phyloP scores from a whole-genome alignment of 2,797 vertebrate species.

The Sciurus vulgaris region DNA sequence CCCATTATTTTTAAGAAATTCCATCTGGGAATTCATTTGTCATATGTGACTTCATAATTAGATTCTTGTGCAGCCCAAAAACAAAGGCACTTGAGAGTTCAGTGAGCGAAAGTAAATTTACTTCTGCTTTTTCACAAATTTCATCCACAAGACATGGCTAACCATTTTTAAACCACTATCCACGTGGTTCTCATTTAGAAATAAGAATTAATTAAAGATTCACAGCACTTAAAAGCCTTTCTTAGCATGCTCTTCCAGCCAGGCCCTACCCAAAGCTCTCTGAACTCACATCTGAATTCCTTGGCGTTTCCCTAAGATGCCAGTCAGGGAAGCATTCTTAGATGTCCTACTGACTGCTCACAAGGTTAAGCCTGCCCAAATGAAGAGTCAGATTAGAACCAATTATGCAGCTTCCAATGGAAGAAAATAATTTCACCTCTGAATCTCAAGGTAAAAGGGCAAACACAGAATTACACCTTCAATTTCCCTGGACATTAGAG shows the following conservation, averaged over 20 bases:
- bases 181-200: conserved; percentile 41
- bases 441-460: background rate
- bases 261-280: background rate
- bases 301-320: background rate
- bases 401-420: background rate
- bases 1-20: conserved; percentile 69
- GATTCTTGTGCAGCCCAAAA: background rate
- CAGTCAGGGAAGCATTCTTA: background rate
- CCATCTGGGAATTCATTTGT: conserved; percentile 37
- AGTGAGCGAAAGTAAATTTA: background rate
- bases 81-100: background rate
- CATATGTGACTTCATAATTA: conserved; percentile 30
- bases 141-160: conserved; percentile 21
- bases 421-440: background rate
- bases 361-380: background rate
- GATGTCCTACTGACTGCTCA: background rate
- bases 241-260: background rate
- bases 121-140: conserved; percentile 30
- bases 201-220: conserved; percentile 8
- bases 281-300: background rate
- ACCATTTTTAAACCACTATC: background rate
- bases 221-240: background rate
- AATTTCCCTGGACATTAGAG: conserved; percentile 26
- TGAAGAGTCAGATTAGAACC: background rate
- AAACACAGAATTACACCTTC: background rate